phyloP scores from a whole-genome alignment of 1,140 invertebrate genomes.

The Cyclargus thomasi region DNA sequence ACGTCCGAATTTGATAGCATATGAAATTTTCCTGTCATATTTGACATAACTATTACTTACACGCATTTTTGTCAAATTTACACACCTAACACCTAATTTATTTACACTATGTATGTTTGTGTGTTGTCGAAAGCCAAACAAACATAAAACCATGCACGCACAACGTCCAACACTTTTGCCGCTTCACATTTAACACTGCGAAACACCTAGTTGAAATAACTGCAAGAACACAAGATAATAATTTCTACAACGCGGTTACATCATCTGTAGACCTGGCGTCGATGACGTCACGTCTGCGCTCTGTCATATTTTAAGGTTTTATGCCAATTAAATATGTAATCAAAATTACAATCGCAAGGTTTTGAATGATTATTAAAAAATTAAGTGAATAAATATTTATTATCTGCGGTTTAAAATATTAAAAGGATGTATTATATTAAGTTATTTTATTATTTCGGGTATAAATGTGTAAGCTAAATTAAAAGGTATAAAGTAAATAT shows the following conservation, averaged over 20 bases:
- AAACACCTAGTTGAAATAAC: constrained; percentile 26
- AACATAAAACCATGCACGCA: constrained; percentile 26
- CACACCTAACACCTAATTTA: neutral
- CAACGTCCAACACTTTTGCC: constrained; percentile 1
- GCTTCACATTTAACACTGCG: constrained; percentile 17
- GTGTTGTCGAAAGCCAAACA: constrained; percentile 24
- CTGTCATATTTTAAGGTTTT: neutral
- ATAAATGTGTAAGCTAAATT: neutral
- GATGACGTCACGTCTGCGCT: no score
- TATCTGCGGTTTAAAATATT: neutral
- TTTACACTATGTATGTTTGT: neutral
- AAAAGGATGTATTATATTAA: neutral
- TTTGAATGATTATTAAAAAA: neutral
- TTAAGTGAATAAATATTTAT: neutral
- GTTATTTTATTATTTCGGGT: neutral
- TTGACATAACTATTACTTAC: neutral
- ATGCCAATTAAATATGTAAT: no score
- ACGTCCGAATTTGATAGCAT: no score
- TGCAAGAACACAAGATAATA: constrained; percentile 22
- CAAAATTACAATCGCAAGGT: no score
- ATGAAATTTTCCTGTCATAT: no score
- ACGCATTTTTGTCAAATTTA: no score
- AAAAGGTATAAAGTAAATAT: no score
- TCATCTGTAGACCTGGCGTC: no score
- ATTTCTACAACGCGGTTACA: no score